Evolutionary conservation across 2,113 vertebrate genomes (phyloP).

Genomic region (Stomatorhinus ivindoensis): DNA sequence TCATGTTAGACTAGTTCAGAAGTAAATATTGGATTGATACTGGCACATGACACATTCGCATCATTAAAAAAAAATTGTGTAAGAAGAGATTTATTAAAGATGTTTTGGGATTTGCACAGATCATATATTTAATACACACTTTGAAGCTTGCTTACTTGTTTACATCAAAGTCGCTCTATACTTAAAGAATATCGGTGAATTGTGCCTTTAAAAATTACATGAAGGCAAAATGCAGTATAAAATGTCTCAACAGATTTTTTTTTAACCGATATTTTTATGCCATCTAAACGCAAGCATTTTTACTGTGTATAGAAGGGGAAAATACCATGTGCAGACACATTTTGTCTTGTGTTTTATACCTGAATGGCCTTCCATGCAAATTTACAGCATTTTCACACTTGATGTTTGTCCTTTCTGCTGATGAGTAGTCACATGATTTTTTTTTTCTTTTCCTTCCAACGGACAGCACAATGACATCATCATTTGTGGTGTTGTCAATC

Average conservation of each 20-base stretch:
- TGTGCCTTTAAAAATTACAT: not conserved
- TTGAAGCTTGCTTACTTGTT: not conserved
- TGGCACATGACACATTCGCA: not conserved
- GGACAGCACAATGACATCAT: not conserved
- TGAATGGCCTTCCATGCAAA: not conserved
- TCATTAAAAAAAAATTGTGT: not conserved
- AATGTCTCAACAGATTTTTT: not conserved
- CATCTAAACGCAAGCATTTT: not conserved
- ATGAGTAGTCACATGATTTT: not conserved
- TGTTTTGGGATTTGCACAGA: not conserved
- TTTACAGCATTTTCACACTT: not conserved
- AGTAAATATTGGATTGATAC: not conserved
- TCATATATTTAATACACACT: not conserved
- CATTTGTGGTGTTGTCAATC: not conserved
- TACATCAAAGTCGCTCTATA: not conserved
- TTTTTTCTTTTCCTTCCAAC: not conserved
- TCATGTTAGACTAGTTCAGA: not conserved
- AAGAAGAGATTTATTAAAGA: not conserved
- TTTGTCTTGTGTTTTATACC: not conserved
- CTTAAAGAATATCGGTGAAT: not conserved
- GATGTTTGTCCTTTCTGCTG: not conserved
- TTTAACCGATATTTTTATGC: not conserved
- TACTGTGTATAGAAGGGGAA: not conserved
- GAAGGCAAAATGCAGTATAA: not conserved
- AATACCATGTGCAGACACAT: not conserved